Conservation (phyloP, 2,113 vertebrate species). For the Xiphophorus maculatus region DNA sequence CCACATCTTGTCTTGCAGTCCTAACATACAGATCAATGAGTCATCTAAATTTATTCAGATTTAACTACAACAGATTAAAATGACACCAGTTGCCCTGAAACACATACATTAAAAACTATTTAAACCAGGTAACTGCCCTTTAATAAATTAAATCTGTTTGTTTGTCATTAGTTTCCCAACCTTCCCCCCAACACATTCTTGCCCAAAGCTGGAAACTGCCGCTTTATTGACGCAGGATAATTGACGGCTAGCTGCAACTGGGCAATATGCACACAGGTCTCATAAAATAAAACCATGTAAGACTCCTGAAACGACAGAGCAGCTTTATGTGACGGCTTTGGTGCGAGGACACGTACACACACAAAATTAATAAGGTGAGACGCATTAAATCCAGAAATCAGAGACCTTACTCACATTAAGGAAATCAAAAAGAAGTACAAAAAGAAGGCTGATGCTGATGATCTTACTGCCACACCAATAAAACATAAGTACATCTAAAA, state of each 20-base stretch:
- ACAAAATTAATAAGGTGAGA: not conserved
- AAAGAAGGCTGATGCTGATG: not conserved
- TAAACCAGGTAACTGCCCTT: not conserved
- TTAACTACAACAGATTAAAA: not conserved
- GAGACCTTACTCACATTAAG: not conserved
- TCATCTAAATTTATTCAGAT: not conserved
- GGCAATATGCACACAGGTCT: not conserved
- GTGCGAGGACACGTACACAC: too few species aligned
- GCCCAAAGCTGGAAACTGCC: conserved; percentile 54
- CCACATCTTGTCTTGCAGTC: not conserved
- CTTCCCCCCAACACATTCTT: not conserved
- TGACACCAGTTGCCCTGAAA: not conserved
- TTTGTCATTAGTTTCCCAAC: not conserved
- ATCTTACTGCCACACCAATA: too few species aligned
- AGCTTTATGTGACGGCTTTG: accelerated
- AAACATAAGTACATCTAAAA: too few species aligned
- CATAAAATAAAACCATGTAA: not conserved
- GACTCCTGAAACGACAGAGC: not conserved
- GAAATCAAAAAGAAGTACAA: not conserved
- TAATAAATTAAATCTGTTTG: not conserved
- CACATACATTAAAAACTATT: not conserved
- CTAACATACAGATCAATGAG: not conserved
- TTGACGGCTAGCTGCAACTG: not conserved
- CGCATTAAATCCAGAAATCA: not conserved
- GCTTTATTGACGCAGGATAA: conserved; percentile 44